Evolutionary conservation across 2,888 invertebrate species (phyloP).

Genomic region (Deroplatys truncata): DNA sequence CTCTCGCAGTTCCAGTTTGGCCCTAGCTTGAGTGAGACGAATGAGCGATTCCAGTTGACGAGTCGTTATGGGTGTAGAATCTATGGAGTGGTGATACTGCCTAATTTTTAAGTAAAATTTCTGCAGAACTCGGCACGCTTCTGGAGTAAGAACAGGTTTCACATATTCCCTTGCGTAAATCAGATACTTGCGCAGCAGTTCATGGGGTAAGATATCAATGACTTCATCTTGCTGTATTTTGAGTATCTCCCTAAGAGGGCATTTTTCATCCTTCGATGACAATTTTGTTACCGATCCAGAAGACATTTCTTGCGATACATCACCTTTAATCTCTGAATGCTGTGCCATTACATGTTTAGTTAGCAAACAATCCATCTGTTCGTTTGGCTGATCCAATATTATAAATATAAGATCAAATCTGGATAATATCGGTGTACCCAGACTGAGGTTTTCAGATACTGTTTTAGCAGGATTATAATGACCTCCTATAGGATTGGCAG

Average conservation of each 20-base stretch:
- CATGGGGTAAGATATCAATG: constrained; percentile 68
- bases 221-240: constrained; percentile 56
- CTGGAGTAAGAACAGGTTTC: constrained; percentile 67
- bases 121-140: constrained; percentile 68
- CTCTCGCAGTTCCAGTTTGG: constrained; percentile 79
- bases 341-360: constrained; percentile 81
- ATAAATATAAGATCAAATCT: constrained; percentile 92
- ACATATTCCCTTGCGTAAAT: constrained; percentile 87
- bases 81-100: constrained; percentile 58
- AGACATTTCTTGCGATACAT: constrained; percentile 26
- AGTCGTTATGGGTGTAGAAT: constrained; percentile 77
- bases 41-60: constrained; percentile 87
- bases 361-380: constrained; percentile 70
- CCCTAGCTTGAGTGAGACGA: constrained; percentile 81
- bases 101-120: constrained; percentile 78
- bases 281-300: background rate
- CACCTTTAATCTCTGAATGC: constrained; percentile 45
- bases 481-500: constrained; percentile 88
- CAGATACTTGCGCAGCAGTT: constrained; percentile 82
- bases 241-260: constrained; percentile 54
- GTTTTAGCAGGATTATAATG: constrained; percentile 85
- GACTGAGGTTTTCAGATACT: constrained; percentile 85
- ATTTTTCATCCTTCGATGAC: constrained; percentile 13
- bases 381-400: constrained; percentile 79
- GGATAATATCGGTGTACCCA: constrained; percentile 79